A percentile compares a stretch with the other conserved stretches of the same genome.
Evolutionary conservation across 2,797 vertebrate genomes (phyloP).

Genomic region (Pipistrellus pipistrellus): DNA sequence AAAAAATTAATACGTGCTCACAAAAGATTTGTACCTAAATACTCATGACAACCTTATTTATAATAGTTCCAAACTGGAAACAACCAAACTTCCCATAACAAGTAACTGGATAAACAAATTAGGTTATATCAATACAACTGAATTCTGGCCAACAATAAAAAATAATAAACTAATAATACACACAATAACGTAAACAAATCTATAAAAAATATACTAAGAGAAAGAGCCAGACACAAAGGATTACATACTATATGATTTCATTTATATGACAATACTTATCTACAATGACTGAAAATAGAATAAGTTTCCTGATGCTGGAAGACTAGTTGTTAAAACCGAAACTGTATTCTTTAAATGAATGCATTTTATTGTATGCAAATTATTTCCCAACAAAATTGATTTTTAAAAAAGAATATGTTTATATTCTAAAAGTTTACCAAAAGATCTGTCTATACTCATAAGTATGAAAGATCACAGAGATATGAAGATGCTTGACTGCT

Average conservation of each 20-base stretch:
- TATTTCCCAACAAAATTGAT: constrained; percentile 45
- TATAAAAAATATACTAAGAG: constrained; percentile 25
- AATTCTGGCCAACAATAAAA: constrained; percentile 15
- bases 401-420: constrained; percentile 20
- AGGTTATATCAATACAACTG: not conserved
- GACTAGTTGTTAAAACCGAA: constrained; percentile 34
- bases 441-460: constrained; percentile 39
- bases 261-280: constrained; percentile 27
- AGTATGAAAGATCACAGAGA: constrained; percentile 65
- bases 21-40: constrained; percentile 6
- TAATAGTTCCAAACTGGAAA: not conserved
- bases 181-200: constrained; percentile 1
- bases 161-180: constrained; percentile 2
- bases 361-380: constrained; percentile 48
- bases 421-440: constrained; percentile 51
- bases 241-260: not conserved
- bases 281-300: constrained; percentile 39
- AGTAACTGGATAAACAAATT: constrained; percentile 27
- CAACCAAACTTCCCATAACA: constrained; percentile 14
- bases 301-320: not conserved
- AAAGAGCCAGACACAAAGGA: constrained; percentile 39
- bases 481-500: constrained; percentile 61
- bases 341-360: constrained; percentile 27
- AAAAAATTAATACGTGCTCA: not conserved
- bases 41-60: not conserved